A percentile compares a stretch with the other conserved stretches of the same genome.
Evolutionary conservation across 2,797 vertebrate genomes (phyloP).

Genomic region (Cyprinodon diabolis): DNA sequence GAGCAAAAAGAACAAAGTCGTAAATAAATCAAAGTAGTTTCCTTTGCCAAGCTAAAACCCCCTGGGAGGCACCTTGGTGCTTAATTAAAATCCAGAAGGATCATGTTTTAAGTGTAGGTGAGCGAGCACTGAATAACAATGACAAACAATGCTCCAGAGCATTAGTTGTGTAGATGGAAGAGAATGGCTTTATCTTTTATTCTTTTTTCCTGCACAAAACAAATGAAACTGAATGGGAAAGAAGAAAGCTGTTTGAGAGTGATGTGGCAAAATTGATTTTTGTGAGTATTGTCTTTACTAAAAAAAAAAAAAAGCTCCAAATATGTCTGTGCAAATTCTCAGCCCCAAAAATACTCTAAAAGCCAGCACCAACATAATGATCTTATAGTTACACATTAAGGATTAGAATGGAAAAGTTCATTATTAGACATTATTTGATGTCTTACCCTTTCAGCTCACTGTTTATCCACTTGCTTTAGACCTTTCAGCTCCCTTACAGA

Average conservation of each 20-base stretch:
- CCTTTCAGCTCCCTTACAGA: conserved; percentile 30
- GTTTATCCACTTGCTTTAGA: conserved; percentile 49
- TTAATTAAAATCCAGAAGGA: conserved; percentile 90
- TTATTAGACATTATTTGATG: conserved; percentile 77
- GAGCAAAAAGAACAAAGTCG: conserved; percentile 82
- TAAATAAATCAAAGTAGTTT: conserved; percentile 86
- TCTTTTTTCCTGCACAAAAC: conserved; percentile 60
- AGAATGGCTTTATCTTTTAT: conserved; percentile 64
- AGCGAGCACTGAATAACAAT: conserved; percentile 84
- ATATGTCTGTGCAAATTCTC: too few relatives aligned
- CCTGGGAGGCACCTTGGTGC: conserved; percentile 82
- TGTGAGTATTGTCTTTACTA: conserved; percentile 62
- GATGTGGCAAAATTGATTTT: conserved; percentile 43
- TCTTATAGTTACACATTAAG: conserved; percentile 78
- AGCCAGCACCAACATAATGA: conserved; percentile 77
- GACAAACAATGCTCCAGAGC: conserved; percentile 81
- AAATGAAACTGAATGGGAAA: conserved; percentile 69
- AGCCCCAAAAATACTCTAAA: conserved; percentile 65
- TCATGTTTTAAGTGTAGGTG: conserved; percentile 87
- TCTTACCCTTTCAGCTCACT: conserved; percentile 59
- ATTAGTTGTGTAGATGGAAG: conserved; percentile 75
- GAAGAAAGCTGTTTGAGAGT: conserved; percentile 35
- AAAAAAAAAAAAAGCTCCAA: too few relatives aligned
- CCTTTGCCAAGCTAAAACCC: conserved; percentile 81
- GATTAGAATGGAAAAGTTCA: conserved; percentile 77